Conservation (phyloP, 2,888 invertebrate genomes). For the Acrocyrtus sp. region DNA sequence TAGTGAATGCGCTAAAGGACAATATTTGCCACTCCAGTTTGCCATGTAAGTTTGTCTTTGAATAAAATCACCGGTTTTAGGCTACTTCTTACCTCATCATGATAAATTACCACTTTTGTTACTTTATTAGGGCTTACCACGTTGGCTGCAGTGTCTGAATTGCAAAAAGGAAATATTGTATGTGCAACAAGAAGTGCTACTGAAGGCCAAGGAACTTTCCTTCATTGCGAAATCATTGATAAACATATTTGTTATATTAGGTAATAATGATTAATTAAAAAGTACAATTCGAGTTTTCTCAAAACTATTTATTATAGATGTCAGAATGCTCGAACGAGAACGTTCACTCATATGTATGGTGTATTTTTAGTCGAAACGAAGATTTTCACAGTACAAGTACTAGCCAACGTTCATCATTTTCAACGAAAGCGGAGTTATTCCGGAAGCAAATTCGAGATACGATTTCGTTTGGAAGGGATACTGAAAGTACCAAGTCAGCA, state of each 20-base stretch:
- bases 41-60: conserved; percentile 29
- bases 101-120: not conserved
- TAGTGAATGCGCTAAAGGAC: conserved; percentile 8
- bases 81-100: not conserved
- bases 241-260: conserved; percentile 42
- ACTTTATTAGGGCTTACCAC: conserved; percentile 22
- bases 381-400: conserved; percentile 4
- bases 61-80: no score
- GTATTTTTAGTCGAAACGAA: conserved; percentile 34
- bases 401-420: conserved; percentile 25
- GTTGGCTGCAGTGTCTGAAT: conserved; percentile 8
- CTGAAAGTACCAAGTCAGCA: not conserved
- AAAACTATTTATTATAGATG: not conserved
- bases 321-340: no score
- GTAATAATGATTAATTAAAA: no score
- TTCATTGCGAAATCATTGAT: conserved; percentile 46
- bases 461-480: conserved; percentile 21
- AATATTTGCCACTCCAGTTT: conserved; percentile 39
- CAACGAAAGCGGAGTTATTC: conserved; percentile 33
- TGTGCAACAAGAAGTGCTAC: conserved; percentile 19
- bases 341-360: no score
- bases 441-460: conserved; percentile 39
- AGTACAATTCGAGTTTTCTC: not conserved
- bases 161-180: conserved; percentile 24
- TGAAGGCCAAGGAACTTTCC: conserved; percentile 29